Conservation (phyloP, 2,113 vertebrate species). For the Burhinus bistriatus region DNA sequence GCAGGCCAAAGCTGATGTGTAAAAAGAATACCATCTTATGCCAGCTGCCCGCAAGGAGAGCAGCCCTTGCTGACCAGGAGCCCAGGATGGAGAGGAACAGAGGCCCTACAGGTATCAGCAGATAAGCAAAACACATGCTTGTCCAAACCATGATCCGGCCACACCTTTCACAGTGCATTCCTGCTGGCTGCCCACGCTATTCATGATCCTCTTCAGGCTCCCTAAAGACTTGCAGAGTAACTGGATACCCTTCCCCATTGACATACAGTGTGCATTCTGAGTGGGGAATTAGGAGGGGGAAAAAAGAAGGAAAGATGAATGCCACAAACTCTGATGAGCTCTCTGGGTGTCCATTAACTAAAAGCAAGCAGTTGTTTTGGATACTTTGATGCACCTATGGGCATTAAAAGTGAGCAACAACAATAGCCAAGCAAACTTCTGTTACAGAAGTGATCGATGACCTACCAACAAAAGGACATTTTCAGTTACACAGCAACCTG, state of each 20-base stretch:
- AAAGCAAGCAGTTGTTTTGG: background rate
- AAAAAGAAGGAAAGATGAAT: background rate
- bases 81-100: background rate
- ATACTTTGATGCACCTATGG: background rate
- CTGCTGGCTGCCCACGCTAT: background rate
- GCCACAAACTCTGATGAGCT: background rate
- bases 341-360: background rate
- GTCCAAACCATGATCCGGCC: background rate
- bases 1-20: background rate
- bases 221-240: background rate
- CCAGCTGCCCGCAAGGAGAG: background rate
- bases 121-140: background rate
- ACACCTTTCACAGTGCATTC: background rate
- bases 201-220: background rate
- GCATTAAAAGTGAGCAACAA: background rate
- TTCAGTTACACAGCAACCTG: background rate
- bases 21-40: background rate
- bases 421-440: background rate
- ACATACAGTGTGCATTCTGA: rapidly evolving
- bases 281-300: background rate
- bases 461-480: background rate
- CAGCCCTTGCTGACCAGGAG: background rate
- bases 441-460: background rate
- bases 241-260: background rate
- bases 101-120: background rate